Evolutionary conservation across 64 coral and sea anemone species (phyloP), one percentile per base, ranked within the genome.

Genomic region (Porites australiensis): DNA sequence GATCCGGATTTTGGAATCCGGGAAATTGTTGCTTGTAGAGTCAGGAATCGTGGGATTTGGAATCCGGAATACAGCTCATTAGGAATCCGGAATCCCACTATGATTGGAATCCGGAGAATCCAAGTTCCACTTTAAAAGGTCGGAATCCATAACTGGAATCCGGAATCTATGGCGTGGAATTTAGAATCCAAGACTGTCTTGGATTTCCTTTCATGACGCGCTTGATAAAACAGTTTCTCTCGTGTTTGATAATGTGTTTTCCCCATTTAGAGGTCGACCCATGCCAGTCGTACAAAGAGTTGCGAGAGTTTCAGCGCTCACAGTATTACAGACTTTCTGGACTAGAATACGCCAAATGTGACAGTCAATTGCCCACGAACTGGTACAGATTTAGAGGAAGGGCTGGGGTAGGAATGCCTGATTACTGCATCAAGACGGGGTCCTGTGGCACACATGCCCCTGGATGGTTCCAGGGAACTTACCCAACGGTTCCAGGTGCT

Each of bases 341-440:
- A 4, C 50, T 67, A 69, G 15, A 68, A 9, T 4, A 2, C 2
- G 4, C 37, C 13, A 6, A 84, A 7, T 84, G 81, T 19, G 81
- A 84, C 62, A 84, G 5, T 18, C 16, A 84, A 0, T 48, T 84
- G 13, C 15, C 19, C 20, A 47, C 10, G 13, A 46, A 5, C 6
- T 84, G 81, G 81, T 84, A 84, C 18, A 67, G 81, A 67, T 84
- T 84, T 69, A 67, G 13, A 84, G 81, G 81, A 51, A 47, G 11
- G 69, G 81, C 81, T 84, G 81, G 81, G 14, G 2, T 67, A 16
- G 69, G 21, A 18, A 84, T 84, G 81, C 81, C 81, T 4, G 62
- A 84, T 1, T 67, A 18, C 4, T 84, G 81, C 46, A 45, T 84
- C 62, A 68, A n/a, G 7, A 8, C 61, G 9, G 13, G 44, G 60